These are phyloP conservation scores for Dryomyza anilis DNA, from an alignment of 2,888 invertebrate species.

Conservation along the genomic window DNA sequence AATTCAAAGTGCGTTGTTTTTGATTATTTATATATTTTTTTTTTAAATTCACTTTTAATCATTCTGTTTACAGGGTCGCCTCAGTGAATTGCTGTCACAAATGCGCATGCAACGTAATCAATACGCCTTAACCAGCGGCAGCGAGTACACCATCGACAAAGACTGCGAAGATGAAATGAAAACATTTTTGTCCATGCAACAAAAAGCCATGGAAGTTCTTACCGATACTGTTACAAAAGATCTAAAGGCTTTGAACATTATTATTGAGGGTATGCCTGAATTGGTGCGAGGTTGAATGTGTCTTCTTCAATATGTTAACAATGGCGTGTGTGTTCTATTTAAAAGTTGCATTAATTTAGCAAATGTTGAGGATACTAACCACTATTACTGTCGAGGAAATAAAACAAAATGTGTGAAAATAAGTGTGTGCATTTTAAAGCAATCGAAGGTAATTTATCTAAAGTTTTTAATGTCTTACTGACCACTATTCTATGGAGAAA, in stretches of 20 bases:
- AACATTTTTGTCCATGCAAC: slow-evolving; percentile 83
- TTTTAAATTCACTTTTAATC: no score
- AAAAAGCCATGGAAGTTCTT: slow-evolving; percentile 85
- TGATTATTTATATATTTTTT: slow-evolving; percentile 1
- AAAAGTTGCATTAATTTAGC: no score
- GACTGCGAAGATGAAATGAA: slow-evolving; percentile 74
- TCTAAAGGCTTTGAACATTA: slow-evolving; percentile 75
- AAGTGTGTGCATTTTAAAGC: no score
- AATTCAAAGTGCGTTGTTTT: slow-evolving; percentile 74
- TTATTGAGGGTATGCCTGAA: slow-evolving; percentile 77
- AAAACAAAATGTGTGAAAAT: no score
- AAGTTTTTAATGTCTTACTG: no score
- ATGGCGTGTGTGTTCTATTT: no score
- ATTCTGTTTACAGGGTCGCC: slow-evolving; percentile 69
- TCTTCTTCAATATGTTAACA: no score
- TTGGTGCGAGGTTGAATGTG: slow-evolving; percentile 53
- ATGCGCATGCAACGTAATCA: slow-evolving; percentile 76
- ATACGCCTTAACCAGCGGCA: slow-evolving; percentile 65
- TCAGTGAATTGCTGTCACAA: slow-evolving; percentile 89
- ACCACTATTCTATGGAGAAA: no score
- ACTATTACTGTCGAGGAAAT: neutral
- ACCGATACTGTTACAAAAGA: slow-evolving; percentile 84
- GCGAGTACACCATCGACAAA: slow-evolving; percentile 81
- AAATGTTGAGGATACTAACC: no score
- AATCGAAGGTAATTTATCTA: no score